Evolutionary conservation across 2,113 vertebrate genomes (phyloP).

Genomic region (Prietella phreatophila): DNA sequence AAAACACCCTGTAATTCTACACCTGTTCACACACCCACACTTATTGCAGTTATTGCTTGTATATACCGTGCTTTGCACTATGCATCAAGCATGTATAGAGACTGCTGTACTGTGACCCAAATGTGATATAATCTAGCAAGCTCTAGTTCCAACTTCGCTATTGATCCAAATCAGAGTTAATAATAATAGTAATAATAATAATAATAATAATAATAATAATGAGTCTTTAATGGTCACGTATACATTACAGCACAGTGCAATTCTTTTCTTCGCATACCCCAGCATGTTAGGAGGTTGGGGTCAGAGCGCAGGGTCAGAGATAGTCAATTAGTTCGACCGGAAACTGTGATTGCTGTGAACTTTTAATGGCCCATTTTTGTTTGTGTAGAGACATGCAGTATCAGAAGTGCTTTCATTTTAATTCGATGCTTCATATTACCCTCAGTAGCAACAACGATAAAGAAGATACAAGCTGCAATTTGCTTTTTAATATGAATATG

Average conservation of each 20-base stretch:
- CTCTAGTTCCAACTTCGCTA: constrained; percentile 24
- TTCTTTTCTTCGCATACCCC: no score
- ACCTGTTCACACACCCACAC: neutral
- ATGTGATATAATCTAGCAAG: neutral
- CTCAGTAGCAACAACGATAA: neutral
- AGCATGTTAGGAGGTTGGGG: no score
- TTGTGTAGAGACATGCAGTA: neutral
- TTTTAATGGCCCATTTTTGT: neutral
- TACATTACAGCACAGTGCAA: no score
- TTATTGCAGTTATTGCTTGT: neutral
- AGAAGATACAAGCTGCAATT: neutral
- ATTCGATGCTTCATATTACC: neutral
- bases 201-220: no score
- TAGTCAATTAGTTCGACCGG: constrained; percentile 39
- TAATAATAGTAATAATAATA: no score
- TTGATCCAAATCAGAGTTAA: neutral
- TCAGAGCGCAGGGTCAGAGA: neutral
- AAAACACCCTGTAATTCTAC: constrained; percentile 3
- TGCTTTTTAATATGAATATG: neutral
- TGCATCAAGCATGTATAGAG: neutral
- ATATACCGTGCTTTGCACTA: neutral
- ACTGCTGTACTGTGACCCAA: neutral
- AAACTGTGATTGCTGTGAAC: neutral
- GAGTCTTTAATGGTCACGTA: no score
- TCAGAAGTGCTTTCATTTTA: neutral